phyloP scores from a whole-genome alignment of 2,797 vertebrate genomes.

The Centropyge bicolor region DNA sequence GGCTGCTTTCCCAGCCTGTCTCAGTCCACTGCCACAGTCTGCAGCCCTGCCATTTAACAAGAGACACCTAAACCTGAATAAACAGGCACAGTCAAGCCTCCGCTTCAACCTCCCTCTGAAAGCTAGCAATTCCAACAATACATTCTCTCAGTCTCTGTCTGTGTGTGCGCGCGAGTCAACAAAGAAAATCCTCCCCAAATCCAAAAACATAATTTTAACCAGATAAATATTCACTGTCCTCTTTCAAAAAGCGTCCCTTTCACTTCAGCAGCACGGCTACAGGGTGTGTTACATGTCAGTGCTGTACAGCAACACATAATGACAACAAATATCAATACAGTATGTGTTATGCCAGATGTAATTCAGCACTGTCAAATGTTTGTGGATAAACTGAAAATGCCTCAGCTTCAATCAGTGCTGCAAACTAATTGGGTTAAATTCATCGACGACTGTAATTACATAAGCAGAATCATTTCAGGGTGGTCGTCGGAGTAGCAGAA shows the following conservation, averaged over 20 bases:
- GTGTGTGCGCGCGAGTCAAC: constrained; percentile 23
- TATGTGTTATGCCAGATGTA: neutral
- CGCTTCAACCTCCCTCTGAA: constrained; percentile 49
- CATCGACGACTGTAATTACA: neutral
- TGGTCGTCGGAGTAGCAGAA: neutral
- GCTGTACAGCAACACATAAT: neutral
- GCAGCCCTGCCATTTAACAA: constrained; percentile 72
- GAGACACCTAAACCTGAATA: constrained; percentile 69
- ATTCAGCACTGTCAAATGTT: neutral
- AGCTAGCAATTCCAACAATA: constrained; percentile 48
- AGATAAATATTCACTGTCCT: constrained; percentile 22
- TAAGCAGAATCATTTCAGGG: constrained; percentile 3
- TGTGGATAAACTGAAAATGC: constrained; percentile 2
- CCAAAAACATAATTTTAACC: constrained; percentile 41
- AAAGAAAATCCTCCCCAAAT: constrained; percentile 31
- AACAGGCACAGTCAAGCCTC: constrained; percentile 54
- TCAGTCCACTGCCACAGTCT: constrained; percentile 72
- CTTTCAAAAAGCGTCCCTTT: constrained; percentile 18
- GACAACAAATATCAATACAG: constrained; percentile 6
- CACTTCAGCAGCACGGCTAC: constrained; percentile 2
- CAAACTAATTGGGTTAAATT: neutral
- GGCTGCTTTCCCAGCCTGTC: constrained; percentile 74
- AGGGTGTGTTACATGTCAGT: constrained; percentile 11
- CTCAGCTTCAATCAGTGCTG: neutral
- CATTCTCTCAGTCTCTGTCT: constrained; percentile 20